A percentile compares a stretch with the other conserved stretches of the same genome.
Evolutionary conservation across 2,113 vertebrate genomes (phyloP).

Genomic region (Atherinomorus stipes): DNA sequence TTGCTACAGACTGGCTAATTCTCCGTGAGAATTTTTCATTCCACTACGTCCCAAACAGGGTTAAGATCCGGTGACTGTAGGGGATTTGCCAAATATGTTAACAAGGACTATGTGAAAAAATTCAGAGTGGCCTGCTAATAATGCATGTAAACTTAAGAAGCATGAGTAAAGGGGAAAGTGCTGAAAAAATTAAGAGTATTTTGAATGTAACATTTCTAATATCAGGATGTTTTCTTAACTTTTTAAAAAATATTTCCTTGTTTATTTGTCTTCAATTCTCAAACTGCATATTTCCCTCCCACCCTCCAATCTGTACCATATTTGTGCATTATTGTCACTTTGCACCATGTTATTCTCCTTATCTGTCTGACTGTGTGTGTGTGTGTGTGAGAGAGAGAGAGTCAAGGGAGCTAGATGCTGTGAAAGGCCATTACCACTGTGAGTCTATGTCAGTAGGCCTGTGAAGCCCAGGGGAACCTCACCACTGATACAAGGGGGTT

Average conservation of each 20-base stretch:
- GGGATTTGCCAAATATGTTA: background rate
- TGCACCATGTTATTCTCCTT: slow-evolving; percentile 23
- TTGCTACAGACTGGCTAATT: too few species aligned
- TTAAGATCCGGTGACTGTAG: too few species aligned
- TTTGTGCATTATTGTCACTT: slow-evolving; percentile 19
- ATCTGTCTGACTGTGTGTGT: slow-evolving; percentile 23
- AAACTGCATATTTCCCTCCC: background rate
- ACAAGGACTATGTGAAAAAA: background rate
- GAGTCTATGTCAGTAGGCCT: slow-evolving; percentile 72
- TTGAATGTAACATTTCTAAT: too few species aligned
- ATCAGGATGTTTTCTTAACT: background rate
- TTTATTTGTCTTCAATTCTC: background rate
- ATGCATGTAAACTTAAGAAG: background rate
- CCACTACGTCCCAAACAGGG: too few species aligned
- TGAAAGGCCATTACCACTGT: slow-evolving; percentile 79
- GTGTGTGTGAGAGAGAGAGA: slow-evolving; percentile 34
- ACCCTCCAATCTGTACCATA: background rate
- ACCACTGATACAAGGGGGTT: slow-evolving; percentile 63
- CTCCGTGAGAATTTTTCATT: too few species aligned
- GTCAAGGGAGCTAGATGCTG: slow-evolving; percentile 64
- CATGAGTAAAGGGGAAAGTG: too few species aligned
- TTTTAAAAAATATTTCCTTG: background rate
- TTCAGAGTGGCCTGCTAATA: background rate
- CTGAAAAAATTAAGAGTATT: too few species aligned
- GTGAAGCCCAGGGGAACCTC: slow-evolving; percentile 75